Base-by-base conservation (phyloP, 1,140 invertebrate genomes). In the Anastrepha obliqua region DNA sequence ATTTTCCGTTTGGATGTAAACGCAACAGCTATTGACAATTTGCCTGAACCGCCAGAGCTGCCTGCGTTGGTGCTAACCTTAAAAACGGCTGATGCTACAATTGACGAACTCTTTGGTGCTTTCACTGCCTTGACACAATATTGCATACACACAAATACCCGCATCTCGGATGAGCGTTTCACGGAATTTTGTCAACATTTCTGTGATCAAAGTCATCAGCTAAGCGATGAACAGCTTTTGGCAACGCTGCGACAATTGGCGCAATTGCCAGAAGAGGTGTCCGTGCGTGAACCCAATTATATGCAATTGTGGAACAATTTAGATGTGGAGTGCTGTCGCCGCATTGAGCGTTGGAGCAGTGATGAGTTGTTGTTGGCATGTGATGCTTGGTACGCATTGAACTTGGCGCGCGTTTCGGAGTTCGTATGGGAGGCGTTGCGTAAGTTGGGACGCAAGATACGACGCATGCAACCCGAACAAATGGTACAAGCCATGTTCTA, bases 401-500 rank as follows among this genome's bases (percentile, higher is more conserved):
- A 91, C 13, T 64, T 94, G 59, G 90, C 88, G 8, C 90, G 91
- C 87, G 90, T 93, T 5, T 89, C 91, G 3, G 89, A 94, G 60
- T 95, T 92, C 87, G 91, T 94, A 58, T 94, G 90, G 89, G 89
- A 91, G 67, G 90, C 94, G 0, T 60, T 95, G 2, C 94, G 94
- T 62, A 94, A 94, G 90, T 20, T 95, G 2, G 90, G 93, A 1
- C 90, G 90, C 7, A 95, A 94, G 89, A 65, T 93, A 8, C 86
- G 91, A 3, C 92, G 92, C 87, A 88, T 96, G 51, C 92, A 91
- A 1, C 92, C 94, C 2, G 91, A 93, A n/a, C 91, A 96, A 59
- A 90, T 96, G 29, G 90, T 96, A 0, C 94, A 95, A 86, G 91
- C 93, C 11, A 93, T 95, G 89, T 96, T 95, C 89, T 92, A 94